Percentiles rank a stretch among this genome's conserved stretches.
phyloP scores from a whole-genome alignment of 1,140 invertebrate species.

The Phenacoccus solenopsis region DNA sequence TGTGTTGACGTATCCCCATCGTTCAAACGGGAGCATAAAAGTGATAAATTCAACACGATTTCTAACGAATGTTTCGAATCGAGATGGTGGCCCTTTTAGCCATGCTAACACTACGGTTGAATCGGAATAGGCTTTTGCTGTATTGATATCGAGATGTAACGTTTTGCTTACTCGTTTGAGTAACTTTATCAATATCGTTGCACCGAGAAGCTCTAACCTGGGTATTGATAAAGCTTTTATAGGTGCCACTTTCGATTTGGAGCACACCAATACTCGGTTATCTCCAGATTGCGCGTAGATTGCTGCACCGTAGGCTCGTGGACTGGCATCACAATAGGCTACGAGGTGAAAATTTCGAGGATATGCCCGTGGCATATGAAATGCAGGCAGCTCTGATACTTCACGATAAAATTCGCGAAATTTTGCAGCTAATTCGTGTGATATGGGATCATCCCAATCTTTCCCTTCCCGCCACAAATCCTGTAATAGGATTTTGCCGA shows the following conservation, averaged over 20 bases:
- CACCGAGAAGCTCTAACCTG: conserved; percentile 30
- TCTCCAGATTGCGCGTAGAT: conserved; percentile 22
- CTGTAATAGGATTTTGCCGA: conserved; percentile 22
- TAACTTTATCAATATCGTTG: conserved; percentile 28
- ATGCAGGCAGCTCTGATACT: neutral
- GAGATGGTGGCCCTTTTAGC: conserved; percentile 8
- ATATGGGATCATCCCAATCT: conserved; percentile 31
- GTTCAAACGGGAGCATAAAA: conserved; percentile 19
- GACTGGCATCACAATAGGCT: conserved; percentile 30
- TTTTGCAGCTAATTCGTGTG: neutral
- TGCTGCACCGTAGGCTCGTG: conserved; percentile 28
- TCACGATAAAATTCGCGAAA: neutral
- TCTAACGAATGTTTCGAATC: conserved; percentile 27
- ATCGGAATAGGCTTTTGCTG: conserved; percentile 23
- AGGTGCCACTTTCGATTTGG: conserved; percentile 32
- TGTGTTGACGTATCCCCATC: conserved; percentile 27
- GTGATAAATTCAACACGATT: conserved; percentile 31
- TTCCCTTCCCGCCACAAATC: conserved; percentile 26
- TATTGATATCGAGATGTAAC: neutral
- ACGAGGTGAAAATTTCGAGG: conserved; percentile 14
- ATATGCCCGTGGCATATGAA: neutral
- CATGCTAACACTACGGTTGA: conserved; percentile 23
- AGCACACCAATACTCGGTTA: conserved; percentile 20
- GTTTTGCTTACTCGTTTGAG: conserved; percentile 23
- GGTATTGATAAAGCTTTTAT: conserved; percentile 29